Conservation (phyloP, 35 echinoderm and acorn worm genomes). For the Amphiura filiformis region DNA sequence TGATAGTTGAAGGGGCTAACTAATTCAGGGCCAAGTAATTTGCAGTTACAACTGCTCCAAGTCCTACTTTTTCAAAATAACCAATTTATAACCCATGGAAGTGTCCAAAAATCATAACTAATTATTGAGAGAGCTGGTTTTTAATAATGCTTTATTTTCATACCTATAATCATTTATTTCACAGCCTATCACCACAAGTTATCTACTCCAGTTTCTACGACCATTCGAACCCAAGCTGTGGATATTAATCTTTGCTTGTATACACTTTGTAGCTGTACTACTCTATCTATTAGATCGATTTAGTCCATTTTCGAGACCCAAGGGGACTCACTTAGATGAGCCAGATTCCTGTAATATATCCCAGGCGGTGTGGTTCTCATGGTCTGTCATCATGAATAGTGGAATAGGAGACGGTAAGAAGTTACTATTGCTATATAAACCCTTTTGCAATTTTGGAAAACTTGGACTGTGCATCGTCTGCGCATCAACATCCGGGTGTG, state of each 20-base stretch:
- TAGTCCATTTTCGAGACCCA: conserved; percentile 40
- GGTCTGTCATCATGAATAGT: conserved; percentile 56
- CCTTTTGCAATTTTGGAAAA: too few relatives aligned
- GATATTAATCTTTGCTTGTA: conserved; percentile 32
- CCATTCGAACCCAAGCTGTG: conserved; percentile 43
- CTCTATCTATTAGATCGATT: conserved; percentile 54
- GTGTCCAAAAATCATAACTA: too few relatives aligned
- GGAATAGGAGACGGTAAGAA: conserved; percentile 46
- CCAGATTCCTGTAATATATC: conserved; percentile 43
- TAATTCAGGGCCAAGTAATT: too few relatives aligned
- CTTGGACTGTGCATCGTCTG: too few relatives aligned
- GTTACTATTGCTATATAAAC: too few relatives aligned
- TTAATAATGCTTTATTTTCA: too few relatives aligned
- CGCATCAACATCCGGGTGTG: too few relatives aligned
- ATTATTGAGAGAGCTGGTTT: too few relatives aligned
- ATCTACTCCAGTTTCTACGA: conserved; percentile 38
- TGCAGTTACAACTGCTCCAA: too few relatives aligned
- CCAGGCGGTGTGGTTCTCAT: conserved; percentile 55
- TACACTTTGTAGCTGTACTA: conserved; percentile 44
- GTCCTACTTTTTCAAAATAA: too few relatives aligned
- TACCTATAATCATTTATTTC: neutral
- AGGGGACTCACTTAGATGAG: conserved; percentile 9
- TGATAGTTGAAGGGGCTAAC: too few relatives aligned
- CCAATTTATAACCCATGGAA: too few relatives aligned
- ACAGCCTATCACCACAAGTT: conserved; percentile 10